phyloP scores from a whole-genome alignment of 2,797 vertebrate genomes.

The Furcifer pardalis region DNA sequence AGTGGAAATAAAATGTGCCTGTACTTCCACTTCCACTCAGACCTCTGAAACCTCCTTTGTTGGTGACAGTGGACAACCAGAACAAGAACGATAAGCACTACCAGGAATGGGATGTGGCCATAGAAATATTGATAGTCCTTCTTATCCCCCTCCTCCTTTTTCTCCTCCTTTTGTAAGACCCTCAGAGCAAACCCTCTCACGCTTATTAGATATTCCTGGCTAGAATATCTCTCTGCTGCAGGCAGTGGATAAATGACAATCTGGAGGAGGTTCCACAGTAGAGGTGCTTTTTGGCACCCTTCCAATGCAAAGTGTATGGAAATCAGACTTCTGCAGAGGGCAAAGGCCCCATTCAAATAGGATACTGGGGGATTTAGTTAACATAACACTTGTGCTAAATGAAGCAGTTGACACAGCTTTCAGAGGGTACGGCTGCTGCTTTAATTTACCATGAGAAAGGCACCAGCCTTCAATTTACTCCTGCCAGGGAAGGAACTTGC shows the following conservation, averaged over 20 bases:
- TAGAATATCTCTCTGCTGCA: constrained; percentile 28
- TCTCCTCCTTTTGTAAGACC: neutral
- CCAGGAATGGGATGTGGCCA: neutral
- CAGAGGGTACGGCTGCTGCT: constrained; percentile 53
- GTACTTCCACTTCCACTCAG: too few relatives aligned
- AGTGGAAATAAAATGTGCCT: too few relatives aligned
- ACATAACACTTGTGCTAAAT: constrained; percentile 73
- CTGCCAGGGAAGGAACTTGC: constrained; percentile 1
- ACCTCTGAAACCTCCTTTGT: too few relatives aligned
- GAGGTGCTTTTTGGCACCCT: constrained; percentile 53
- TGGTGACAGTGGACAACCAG: too few relatives aligned
- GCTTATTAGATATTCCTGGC: fast-evolving
- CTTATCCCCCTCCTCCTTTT: neutral
- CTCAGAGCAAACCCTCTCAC: neutral
- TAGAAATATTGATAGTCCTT: neutral
- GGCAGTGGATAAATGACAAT: constrained; percentile 13
- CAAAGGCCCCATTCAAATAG: constrained; percentile 60
- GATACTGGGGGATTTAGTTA: constrained; percentile 58
- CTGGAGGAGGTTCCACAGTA: constrained; percentile 66
- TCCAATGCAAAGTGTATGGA: constrained; percentile 69
- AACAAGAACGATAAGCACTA: neutral
- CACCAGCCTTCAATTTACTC: constrained; percentile 41
- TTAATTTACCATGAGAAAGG: constrained; percentile 67
- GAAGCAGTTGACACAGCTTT: constrained; percentile 70
- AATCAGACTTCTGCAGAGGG: constrained; percentile 62